Evolutionary conservation across 2,113 vertebrate genomes (phyloP).

Genomic region (Daubentonia madagascariensis): DNA sequence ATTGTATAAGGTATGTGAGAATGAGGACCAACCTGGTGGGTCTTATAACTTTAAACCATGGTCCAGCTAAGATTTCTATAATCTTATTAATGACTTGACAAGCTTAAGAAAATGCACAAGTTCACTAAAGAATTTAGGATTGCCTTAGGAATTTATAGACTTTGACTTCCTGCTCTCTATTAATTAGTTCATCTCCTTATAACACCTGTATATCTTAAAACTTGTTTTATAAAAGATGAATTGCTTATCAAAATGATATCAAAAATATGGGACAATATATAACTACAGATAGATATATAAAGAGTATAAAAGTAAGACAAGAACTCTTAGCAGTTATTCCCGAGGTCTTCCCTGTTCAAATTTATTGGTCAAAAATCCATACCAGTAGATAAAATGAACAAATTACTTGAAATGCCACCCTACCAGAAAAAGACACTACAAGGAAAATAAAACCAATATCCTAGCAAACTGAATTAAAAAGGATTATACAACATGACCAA

Average conservation of each 20-base stretch:
- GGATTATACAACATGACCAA: neutral
- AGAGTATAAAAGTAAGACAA: neutral
- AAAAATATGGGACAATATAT: neutral
- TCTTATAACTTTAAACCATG: neutral
- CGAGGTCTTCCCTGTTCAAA: neutral
- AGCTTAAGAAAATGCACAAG: neutral
- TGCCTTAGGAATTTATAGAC: neutral
- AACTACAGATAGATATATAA: neutral
- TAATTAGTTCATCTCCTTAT: neutral
- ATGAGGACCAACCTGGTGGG: neutral
- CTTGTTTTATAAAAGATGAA: neutral
- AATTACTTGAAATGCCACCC: neutral
- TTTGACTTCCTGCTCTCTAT: neutral
- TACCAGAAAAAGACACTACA: neutral
- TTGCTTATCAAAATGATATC: neutral
- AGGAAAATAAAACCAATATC: neutral
- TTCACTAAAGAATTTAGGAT: neutral
- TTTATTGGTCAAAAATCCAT: neutral
- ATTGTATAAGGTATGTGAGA: neutral
- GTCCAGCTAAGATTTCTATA: neutral
- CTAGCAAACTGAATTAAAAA: neutral
- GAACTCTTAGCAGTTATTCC: neutral
- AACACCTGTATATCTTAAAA: neutral
- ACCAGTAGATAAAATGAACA: neutral
- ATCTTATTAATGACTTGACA: neutral